Conservation (phyloP, 1,140 invertebrate genomes). For the Drosophila trapezifrons region DNA sequence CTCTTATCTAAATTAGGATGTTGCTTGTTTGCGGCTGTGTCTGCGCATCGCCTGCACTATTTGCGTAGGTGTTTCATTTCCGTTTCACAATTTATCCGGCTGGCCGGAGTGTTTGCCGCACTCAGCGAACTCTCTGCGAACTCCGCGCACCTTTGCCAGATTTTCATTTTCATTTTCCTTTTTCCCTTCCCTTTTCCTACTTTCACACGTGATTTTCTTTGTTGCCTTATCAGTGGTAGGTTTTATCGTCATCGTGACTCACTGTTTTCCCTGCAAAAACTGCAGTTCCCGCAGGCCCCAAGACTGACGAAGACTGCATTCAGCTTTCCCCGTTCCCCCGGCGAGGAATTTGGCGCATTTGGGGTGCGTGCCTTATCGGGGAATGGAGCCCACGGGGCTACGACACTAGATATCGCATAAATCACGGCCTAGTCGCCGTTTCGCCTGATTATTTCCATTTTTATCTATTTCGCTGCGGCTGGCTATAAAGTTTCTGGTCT, state of each 20-base stretch:
- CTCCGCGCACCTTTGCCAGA: constrained; percentile 59
- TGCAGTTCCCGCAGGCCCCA: constrained; percentile 45
- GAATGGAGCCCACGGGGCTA: constrained; percentile 37
- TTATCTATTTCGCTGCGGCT: constrained; percentile 73
- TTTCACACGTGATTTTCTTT: constrained; percentile 72
- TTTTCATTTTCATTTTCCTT: constrained; percentile 29
- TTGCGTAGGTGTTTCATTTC: constrained; percentile 84
- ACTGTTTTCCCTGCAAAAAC: constrained; percentile 43
- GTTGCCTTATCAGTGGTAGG: constrained; percentile 65
- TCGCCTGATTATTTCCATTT: constrained; percentile 66
- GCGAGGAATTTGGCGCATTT: constrained; percentile 48
- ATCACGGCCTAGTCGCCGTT: constrained; percentile 75
- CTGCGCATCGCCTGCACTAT: constrained; percentile 74
- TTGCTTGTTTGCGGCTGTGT: constrained; percentile 80
- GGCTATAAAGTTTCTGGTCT: constrained; percentile 71
- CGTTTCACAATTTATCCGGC: constrained; percentile 79
- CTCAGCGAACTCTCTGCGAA: constrained; percentile 16
- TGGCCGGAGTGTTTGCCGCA: constrained; percentile 55
- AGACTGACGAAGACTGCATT: constrained; percentile 8
- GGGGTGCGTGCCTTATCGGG: constrained; percentile 69
- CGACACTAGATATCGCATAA: constrained; percentile 74
- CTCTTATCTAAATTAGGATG: constrained; percentile 83
- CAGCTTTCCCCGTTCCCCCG: constrained; percentile 1
- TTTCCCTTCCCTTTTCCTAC: constrained; percentile 36
- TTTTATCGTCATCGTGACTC: constrained; percentile 58